Evolutionary conservation across 2,888 invertebrate species (phyloP), one percentile per base, ranked within the genome.

Genomic region (Abscondita cerata): DNA sequence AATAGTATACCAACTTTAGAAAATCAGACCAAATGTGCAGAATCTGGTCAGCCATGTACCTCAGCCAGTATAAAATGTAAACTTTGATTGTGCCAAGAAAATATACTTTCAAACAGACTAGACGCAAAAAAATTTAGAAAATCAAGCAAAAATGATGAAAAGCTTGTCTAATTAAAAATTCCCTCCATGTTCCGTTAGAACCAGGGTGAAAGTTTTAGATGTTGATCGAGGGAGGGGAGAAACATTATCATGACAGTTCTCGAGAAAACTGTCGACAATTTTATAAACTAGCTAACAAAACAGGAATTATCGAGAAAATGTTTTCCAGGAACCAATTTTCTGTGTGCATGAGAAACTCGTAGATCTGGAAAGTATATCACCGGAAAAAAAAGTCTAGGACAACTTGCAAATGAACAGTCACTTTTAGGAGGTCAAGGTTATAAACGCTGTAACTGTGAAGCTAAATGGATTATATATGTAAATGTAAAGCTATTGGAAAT

Each of bases 321-420:
- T 68, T 67, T 66, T 68, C 66, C 58, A 60, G 67, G 57, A 68
- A 68, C 55, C 62, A 66, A 60, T 68, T 69, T 58, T 63, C 64
- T 52, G 64, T 67, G 50, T 69, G 66, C 59, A 20, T 66, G 48
- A 48, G 38, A 67, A 70, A 67, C 61, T 66, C 68, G 55, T 54
- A 65, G 58, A 61, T 63, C 47, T 65, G 9, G 60, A 62, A 65
- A 53, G 44, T 59, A 54, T 69, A 46, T 69, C 68, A 59, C 38
- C 61, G 25, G 64, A 64, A 59, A 68, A 66, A 52, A 69, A 64
- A 40, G 59, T 46, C 25, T 62, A 19, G 3, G 9, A 19, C 18
- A 41, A 36, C 36, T 40, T 40, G 40, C n/a, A 40, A 40, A 40
- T 15, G 40, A 40, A 40, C 40, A 40, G 15, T 40, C 40, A 40